phyloP scores from a whole-genome alignment of 2,888 invertebrate genomes.

The Chrysolina americana region DNA sequence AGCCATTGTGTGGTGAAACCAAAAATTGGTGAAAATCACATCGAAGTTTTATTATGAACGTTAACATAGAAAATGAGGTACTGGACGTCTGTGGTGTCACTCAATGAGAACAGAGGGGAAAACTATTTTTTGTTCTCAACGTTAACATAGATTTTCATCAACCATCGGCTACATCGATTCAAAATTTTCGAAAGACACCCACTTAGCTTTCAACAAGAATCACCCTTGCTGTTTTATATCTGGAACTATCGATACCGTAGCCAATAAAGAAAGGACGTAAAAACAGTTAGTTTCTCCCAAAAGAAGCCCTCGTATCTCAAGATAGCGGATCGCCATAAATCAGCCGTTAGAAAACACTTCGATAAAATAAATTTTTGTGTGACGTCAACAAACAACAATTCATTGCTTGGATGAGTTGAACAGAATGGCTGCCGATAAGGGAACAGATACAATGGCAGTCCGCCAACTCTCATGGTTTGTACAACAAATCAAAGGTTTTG shows the following conservation, averaged over 20 bases:
- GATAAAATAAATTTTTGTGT: slow-evolving; percentile 41
- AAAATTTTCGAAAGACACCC: no score
- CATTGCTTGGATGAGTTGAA: slow-evolving; percentile 31
- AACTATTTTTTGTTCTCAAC: no score
- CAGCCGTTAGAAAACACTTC: slow-evolving; percentile 34
- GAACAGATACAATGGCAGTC: slow-evolving; percentile 40
- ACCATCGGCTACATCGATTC: no score
- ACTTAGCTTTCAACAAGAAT: not conserved
- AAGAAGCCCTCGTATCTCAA: slow-evolving; percentile 15
- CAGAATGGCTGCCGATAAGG: slow-evolving; percentile 32
- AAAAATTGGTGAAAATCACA: no score
- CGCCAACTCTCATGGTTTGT: slow-evolving; percentile 40
- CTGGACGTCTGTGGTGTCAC: no score
- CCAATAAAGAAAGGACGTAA: not conserved
- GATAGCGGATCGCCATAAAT: slow-evolving; percentile 31
- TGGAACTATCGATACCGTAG: not conserved
- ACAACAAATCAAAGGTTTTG: slow-evolving; percentile 46
- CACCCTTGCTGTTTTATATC: not conserved
- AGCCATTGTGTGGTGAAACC: no score
- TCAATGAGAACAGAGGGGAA: no score
- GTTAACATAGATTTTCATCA: no score
- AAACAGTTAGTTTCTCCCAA: not conserved
- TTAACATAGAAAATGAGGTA: no score
- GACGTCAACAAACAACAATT: slow-evolving; percentile 42
- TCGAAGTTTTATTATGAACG: no score